Evolutionary conservation across 2,888 invertebrate species (phyloP), one percentile per base, ranked within the genome.

Genomic region (Cybosia mesomella): DNA sequence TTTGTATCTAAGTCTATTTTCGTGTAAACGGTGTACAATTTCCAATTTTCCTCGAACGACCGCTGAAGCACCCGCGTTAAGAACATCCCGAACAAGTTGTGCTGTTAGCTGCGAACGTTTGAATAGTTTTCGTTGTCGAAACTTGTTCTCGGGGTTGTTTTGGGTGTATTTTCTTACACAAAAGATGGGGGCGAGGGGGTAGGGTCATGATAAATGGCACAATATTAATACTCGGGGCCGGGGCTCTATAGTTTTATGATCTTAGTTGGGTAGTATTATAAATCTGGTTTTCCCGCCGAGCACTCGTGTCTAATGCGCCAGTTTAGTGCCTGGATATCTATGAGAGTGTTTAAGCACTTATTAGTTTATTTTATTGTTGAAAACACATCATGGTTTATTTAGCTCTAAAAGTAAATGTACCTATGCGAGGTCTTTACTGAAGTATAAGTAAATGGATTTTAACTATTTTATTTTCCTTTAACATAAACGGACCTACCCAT

Each of bases 191-290:
- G 84, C 72, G 63, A 75, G 82, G 78, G 87, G 87, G 89, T 67
- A 66, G 89, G 91, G 90, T 87, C 87, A 89, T 94, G 94, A 94
- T 94, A 94, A 93, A 95, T 94, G 92, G 90, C 87, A 87, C 89
- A 90, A 89, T 93, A 93, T 94, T 93, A 93, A 94, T 94, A 92
- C 91, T 83, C 87, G 90, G 91, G 89, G 86, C 85, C 87, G 86
- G 88, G 89, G 88, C 87, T 90, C 89, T 93, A 93, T 91, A 93
- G 93, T 94, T 94, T 95, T 94, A 95, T 94, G 93, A 94, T 95
- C 95, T 94, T 93, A 94, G 94, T 94, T 93, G 90, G 92, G 92
- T 88, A 90, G 90, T 91, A 90, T 90, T 93, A 91, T 93, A 92
- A 93, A 94, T 93, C 93, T 92, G 92, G 90, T 91, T 91, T 91